Evolutionary conservation across 92 coral and sea anemone genomes (phyloP), one percentile per base, ranked within the genome.

Genomic region (Anthopleura xanthogrammica): DNA sequence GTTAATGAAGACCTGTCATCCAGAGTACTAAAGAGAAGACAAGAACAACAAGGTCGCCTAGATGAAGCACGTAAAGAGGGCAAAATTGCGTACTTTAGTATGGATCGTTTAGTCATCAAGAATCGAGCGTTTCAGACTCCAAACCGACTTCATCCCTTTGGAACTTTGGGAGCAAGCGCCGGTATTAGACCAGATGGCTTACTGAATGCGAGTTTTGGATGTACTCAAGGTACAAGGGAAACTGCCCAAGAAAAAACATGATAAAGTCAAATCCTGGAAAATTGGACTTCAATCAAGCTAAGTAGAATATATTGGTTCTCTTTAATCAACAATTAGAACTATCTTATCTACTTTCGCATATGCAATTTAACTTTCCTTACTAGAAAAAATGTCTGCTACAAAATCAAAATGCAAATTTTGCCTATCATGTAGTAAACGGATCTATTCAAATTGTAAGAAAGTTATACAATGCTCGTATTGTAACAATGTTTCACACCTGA

Each of bases 31-130:
- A 73, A 73, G 77, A 73, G 52, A 43, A 73, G 77, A 19, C 46
- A 73, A 36, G 77, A 73, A 73, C n/a, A 39, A 73, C 77, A 39
- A 39, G 48, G 8, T 43, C 77, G 10, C 6, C 77, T 73, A 4
- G 39, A 73, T 1, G 36, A 73, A 73, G 77, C 77, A 39, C 77
- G 77, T 5, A 73, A 73, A 36, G 77, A 24, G 11, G 77, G 77
- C 42, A 73, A 73, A 43, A 39, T 73, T 13, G 77, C 77, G 7
- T 73, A 73, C 77, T 43, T 73, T 43, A 43, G 19, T 5, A 16
- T 73, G 52, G 77, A 73, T 73, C 46, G 50, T 13, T 19, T 73
- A 7, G 42, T 73, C 16, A 73, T 73, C 52, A 73, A 73, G 77
- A 73, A 73, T 19, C 46, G 52, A 2, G 9, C 39, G 77, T 60